A percentile compares a stretch with the other conserved stretches of the same genome.
phyloP scores from a whole-genome alignment of 2,888 invertebrate species.

The Stramonita haemastoma region DNA sequence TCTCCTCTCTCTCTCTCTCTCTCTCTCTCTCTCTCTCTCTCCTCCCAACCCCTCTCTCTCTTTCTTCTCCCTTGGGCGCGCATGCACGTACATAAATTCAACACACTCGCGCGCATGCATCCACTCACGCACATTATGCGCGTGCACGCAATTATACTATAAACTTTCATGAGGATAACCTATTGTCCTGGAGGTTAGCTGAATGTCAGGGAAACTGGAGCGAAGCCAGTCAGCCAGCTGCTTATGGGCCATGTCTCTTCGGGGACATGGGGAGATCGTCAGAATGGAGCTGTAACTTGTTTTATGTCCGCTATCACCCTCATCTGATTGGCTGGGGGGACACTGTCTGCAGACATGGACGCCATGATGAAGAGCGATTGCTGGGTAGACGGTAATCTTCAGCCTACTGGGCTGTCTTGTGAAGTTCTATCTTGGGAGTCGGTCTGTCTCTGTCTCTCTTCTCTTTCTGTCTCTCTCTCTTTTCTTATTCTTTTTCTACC shows the following conservation, averaged over 20 bases:
- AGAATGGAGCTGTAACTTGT: background rate
- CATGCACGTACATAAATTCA: background rate
- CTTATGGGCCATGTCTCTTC: background rate
- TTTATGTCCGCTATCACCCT: background rate
- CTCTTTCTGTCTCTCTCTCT: background rate
- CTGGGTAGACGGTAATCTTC: background rate
- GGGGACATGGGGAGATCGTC: background rate
- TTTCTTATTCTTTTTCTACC: background rate
- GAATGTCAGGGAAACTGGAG: background rate
- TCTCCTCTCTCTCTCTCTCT: background rate
- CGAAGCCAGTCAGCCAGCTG: background rate
- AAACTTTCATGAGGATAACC: no score
- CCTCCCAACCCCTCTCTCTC: background rate
- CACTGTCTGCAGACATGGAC: background rate
- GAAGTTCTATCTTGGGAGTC: background rate
- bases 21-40: background rate
- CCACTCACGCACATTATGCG: background rate
- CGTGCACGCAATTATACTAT: background rate
- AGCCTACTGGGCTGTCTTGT: background rate
- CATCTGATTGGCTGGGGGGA: background rate
- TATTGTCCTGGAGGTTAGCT: background rate
- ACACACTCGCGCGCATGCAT: background rate
- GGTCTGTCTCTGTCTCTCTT: background rate
- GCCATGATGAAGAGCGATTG: background rate
- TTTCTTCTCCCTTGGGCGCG: background rate